These are phyloP conservation scores for Myotis pilosus DNA, from an alignment of 2,797 vertebrate species.

Conservation along the genomic window DNA sequence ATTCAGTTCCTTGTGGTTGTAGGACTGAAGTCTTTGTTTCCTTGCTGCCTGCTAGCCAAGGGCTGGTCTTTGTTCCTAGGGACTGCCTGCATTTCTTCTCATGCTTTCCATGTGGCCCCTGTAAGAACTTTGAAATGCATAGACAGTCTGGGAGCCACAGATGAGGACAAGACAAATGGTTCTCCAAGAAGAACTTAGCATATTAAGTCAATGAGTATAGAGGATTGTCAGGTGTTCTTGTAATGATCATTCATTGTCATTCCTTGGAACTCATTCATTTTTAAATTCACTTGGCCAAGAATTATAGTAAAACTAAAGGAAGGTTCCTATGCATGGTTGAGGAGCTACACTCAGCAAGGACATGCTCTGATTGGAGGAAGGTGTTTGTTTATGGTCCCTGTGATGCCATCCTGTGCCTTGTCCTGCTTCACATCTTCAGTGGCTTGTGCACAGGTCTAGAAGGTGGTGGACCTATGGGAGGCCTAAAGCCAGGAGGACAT, in stretches of 20 bases:
- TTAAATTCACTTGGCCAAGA: not conserved
- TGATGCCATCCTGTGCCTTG: not conserved
- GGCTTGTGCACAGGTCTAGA: not conserved
- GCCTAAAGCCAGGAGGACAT: not conserved
- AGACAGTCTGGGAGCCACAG: not conserved
- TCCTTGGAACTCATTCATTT: not conserved
- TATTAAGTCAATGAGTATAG: not conserved
- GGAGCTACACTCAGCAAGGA: not conserved
- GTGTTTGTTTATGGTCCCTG: not conserved
- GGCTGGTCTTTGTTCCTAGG: not conserved
- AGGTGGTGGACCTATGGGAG: not conserved
- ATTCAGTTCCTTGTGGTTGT: not conserved
- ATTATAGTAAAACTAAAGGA: not conserved
- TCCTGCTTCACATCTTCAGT: not conserved
- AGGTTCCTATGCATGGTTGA: rapidly evolving
- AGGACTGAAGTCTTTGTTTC: not conserved
- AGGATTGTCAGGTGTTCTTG: not conserved
- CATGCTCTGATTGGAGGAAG: not conserved
- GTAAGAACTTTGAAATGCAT: not conserved
- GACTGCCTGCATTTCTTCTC: not conserved
- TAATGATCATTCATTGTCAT: not conserved
- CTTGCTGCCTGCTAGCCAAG: not conserved
- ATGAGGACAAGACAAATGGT: not conserved
- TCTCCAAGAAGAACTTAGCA: not conserved
- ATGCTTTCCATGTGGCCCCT: not conserved